phyloP scores from a whole-genome alignment of 2,888 invertebrate genomes.

The Tuberolachnus salignus region DNA sequence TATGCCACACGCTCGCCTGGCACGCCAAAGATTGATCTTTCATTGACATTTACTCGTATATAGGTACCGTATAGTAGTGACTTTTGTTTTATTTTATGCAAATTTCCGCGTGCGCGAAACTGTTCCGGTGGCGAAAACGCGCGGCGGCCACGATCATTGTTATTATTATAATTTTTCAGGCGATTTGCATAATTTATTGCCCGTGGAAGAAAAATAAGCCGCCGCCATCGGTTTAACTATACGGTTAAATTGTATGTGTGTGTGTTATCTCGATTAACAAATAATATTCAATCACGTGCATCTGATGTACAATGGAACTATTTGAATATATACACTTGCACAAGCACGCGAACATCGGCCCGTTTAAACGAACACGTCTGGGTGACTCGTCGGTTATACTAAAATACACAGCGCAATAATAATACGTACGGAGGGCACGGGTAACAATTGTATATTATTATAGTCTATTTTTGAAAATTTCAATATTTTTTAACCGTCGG shows the following conservation, averaged over 20 bases:
- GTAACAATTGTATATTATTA: no score
- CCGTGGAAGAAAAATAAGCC: slow-evolving; percentile 18
- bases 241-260: background rate
- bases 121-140: slow-evolving; percentile 38
- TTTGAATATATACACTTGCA: no score
- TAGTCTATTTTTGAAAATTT: no score
- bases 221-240: background rate
- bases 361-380: background rate
- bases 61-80: background rate
- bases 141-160: slow-evolving; percentile 17
- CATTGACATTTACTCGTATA: slow-evolving; percentile 7
- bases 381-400: background rate
- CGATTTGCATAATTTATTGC: slow-evolving; percentile 45
- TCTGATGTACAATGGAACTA: no score
- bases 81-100: slow-evolving; percentile 40
- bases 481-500: no score
- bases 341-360: no score
- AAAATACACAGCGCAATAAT: no score
- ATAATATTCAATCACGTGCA: slow-evolving; percentile 29
- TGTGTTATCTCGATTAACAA: slow-evolving; percentile 32
- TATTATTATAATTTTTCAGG: slow-evolving; percentile 27
- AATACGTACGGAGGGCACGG: no score
- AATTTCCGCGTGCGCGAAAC: slow-evolving; percentile 37
- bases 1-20: background rate
- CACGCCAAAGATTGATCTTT: slow-evolving; percentile 7